Evolutionary conservation across 1,140 invertebrate genomes (phyloP), one percentile per base, ranked within the genome.

Genomic region (Papilio polyxenes): DNA sequence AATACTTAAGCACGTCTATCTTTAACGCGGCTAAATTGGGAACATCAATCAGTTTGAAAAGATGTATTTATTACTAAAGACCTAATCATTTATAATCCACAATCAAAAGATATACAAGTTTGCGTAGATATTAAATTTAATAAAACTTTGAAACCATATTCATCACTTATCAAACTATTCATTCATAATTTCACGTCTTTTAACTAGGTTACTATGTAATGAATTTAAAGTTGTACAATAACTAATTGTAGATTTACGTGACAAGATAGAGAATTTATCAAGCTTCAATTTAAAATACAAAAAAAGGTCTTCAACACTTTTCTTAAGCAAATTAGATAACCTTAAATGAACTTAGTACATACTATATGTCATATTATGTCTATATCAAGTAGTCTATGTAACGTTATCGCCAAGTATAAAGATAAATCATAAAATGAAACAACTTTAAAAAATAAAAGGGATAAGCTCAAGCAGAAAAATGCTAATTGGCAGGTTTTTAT

Each of bases 401-500:
- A 72, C 65, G 65, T 20, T 72, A 72, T 37, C 65, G 15, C 65
- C 23, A 37, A 72, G 31, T 72, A 72, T 72, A 72, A 72, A 72
- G 65, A 72, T 40, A 72, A 72, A 72, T 37, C 5, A 72, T 31
- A 40, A 72, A 72, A 40, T 72, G 65, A 72, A 37, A 72, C 65
- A 72, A 72, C 65, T 72, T 72, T 72, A 72, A 72, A 69, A 79
- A 79, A 40, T 5, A 40, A 77, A 78, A 62, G 56, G 77, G 37
- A 62, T 59, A 79, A 79, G 7, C 51, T 79, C 53, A 62, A 37
- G 77, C 56, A 79, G 77, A 79, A 79, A 59, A 79, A 79, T 79
- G 56, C 77, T 79, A 79, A 79, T 79, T 79, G 53, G 77, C 51
- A 79, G 51, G 56, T 79, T 62, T 79, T 79, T 79, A 79, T 79